Evolutionary conservation across 1,140 invertebrate species (phyloP).

Genomic region (Popillia japonica): DNA sequence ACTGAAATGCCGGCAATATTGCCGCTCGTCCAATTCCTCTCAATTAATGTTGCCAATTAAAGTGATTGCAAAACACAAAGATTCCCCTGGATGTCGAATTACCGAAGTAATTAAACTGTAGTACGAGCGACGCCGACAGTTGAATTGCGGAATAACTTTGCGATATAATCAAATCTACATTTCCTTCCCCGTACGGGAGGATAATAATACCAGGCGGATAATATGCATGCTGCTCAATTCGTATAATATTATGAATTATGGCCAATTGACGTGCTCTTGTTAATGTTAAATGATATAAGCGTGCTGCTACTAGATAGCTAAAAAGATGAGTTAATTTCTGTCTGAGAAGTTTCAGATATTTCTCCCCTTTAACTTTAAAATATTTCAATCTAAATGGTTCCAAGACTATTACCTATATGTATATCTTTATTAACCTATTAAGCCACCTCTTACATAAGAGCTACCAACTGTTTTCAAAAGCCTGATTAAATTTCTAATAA

Average conservation of each 20-base stretch:
- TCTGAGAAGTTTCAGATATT: conserved; percentile 1
- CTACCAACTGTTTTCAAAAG: too few relatives aligned
- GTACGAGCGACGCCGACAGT: background rate
- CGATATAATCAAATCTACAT: conserved; percentile 27
- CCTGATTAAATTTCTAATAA: too few relatives aligned
- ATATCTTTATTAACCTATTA: too few relatives aligned
- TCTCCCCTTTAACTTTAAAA: too few relatives aligned
- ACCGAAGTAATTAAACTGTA: conserved; percentile 31
- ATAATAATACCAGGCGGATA: background rate
- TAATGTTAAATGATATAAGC: background rate
- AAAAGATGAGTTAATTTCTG: background rate
- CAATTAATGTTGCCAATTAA: conserved; percentile 2
- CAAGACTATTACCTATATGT: too few relatives aligned
- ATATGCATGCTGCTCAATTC: background rate
- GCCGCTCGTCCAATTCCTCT: conserved; percentile 4
- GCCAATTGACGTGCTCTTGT: background rate
- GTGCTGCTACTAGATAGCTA: background rate
- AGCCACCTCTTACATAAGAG: too few relatives aligned
- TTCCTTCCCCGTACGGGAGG: background rate
- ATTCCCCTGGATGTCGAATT: conserved; percentile 14
- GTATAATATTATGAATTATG: background rate
- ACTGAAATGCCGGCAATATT: background rate
- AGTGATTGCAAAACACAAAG: conserved; percentile 18
- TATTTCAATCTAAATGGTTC: too few relatives aligned
- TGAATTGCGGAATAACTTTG: background rate